Evolutionary conservation across 1,140 invertebrate species (phyloP).

Genomic region (Ylistrum balloti): DNA sequence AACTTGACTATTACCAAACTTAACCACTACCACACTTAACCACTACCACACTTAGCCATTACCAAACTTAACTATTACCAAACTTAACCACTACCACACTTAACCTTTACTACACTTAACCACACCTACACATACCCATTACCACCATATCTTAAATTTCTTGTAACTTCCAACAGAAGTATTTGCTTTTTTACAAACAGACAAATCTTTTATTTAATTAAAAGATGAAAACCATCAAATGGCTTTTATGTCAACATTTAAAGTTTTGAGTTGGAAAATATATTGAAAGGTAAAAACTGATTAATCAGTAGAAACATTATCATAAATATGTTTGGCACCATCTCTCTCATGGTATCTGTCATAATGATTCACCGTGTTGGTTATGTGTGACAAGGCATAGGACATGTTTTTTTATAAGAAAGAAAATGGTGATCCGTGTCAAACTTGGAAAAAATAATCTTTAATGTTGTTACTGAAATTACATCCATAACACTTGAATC

Average conservation of each 20-base stretch:
- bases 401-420: not conserved
- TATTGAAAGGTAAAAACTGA: not conserved
- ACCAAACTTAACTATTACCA: not conserved
- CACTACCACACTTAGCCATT: not conserved
- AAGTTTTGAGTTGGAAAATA: not conserved
- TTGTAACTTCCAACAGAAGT: not conserved
- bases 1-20: too few species aligned
- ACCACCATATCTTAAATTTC: not conserved
- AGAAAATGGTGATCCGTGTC: not conserved
- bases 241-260: not conserved
- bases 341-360: not conserved
- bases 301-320: not conserved
- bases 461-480: not conserved
- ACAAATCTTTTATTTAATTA: too few species aligned
- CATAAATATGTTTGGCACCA: slow-evolving; percentile 18
- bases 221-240: not conserved
- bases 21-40: not conserved
- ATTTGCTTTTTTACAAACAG: too few species aligned
- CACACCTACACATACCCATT: not conserved
- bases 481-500: not conserved
- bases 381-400: not conserved
- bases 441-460: not conserved
- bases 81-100: not conserved
- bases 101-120: not conserved
- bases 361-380: not conserved